Evolutionary conservation across 2,888 invertebrate genomes (phyloP), one percentile per base, ranked within the genome.

Genomic region (Spicauda simplicius): DNA sequence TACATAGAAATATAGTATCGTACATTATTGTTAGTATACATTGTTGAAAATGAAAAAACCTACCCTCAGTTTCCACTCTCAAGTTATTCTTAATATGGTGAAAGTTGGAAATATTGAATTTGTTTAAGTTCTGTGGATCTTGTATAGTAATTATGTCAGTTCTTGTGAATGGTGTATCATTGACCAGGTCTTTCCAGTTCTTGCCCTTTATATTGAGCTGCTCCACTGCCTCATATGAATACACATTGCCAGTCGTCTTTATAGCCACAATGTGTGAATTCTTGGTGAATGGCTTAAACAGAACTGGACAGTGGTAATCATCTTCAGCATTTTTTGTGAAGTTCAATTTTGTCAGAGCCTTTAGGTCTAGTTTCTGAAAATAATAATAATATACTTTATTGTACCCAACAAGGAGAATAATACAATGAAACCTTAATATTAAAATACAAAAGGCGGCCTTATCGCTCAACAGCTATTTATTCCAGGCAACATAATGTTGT

Each of bases 141-240:
- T 98, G 99, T 76, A 99, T 95, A 0, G 96, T 96, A 68, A 99
- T 98, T 10, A 99, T 95, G 83, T 99, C 99, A 78, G 95, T 96
- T 72, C 98, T 95, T 14, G 95, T 94, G 85, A 99, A 99, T 0
- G 98, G 96, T 72, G 96, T 95, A 84, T 99, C 99, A 73, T 95
- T 96, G 12, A 99, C 93, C 48, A 99, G 95, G 91, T 99, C 99
- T 80, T 97, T 97, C 96, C 97, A 98, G 82, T 98, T 98, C 76
- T 97, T 97, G 0, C 97, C 95, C 88, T 99, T 99, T 62, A 99
- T 96, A 83, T 99, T 99, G 50, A 99, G 94, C 80, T 99, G 97
- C 77, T 99, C 98, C 52, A 99, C 95, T 0, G 99, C 99, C 95
- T 99, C 99, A 92, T 96, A 95, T 0, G 97, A 97, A 86, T 96